Percentiles rank a stretch among this genome's conserved stretches.
Conservation (phyloP, 2,113 vertebrate genomes). For the Gobius niger region DNA sequence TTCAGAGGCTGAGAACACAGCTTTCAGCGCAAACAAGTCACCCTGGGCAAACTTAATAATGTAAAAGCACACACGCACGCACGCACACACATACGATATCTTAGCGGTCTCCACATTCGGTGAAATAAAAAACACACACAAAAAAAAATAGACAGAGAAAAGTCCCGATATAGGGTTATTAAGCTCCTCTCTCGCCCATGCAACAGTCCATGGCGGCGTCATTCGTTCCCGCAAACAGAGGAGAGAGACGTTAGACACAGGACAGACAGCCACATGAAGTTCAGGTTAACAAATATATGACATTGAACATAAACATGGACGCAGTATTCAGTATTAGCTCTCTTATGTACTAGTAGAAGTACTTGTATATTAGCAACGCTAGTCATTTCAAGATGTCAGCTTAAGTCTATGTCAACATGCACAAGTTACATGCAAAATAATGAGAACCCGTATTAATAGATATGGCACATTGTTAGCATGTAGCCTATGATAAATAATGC, state of each 20-base stretch:
- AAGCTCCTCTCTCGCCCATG: conserved; percentile 27
- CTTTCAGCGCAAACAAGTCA: conserved; percentile 49
- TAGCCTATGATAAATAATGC: neutral
- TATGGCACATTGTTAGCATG: neutral
- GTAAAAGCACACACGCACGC: neutral
- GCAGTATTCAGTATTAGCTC: neutral
- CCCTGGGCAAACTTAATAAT: conserved; percentile 25
- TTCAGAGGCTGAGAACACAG: conserved; percentile 49
- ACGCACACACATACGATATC: conserved; percentile 24
- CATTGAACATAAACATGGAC: neutral
- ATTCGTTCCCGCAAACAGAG: conserved; percentile 48
- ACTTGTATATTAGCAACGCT: too few relatives aligned
- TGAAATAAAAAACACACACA: conserved; percentile 10
- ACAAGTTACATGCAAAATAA: neutral
- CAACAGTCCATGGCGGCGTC: conserved; percentile 16
- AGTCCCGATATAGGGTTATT: conserved; percentile 39
- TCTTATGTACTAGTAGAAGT: neutral
- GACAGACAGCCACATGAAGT: conserved; percentile 46
- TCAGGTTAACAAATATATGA: conserved; percentile 28
- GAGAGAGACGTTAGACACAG: conserved; percentile 69
- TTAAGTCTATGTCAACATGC: neutral
- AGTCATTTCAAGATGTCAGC: neutral
- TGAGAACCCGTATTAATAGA: too few relatives aligned
- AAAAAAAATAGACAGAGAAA: neutral
- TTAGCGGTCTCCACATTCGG: conserved; percentile 38